phyloP scores from a whole-genome alignment of 2,888 invertebrate species.

The Tipula helvola region DNA sequence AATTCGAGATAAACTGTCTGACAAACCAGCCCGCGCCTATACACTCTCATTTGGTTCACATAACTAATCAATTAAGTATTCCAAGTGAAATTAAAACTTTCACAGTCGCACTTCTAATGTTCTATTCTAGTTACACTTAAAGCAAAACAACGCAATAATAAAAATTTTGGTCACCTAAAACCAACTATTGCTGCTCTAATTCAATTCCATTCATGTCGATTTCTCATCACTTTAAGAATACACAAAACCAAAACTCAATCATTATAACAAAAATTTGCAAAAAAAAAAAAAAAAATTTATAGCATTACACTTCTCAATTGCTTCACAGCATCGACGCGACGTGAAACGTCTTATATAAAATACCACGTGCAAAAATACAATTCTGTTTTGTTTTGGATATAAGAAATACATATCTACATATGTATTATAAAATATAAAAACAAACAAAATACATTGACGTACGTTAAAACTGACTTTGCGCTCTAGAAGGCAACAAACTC shows the following conservation, averaged over 20 bases:
- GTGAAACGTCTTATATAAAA: background rate
- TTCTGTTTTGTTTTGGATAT: background rate
- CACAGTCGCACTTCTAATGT: background rate
- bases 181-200: background rate
- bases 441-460: background rate
- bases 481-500: background rate
- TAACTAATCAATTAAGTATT: background rate
- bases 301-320: background rate
- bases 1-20: background rate
- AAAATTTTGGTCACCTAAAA: background rate
- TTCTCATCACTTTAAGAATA: background rate
- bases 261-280: background rate
- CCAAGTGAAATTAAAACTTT: background rate
- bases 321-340: background rate
- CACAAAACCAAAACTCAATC: background rate
- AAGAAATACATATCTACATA: background rate
- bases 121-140: background rate
- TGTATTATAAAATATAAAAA: background rate
- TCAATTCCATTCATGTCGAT: background rate
- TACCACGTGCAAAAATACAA: background rate
- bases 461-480: background rate
- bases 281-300: background rate
- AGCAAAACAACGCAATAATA: background rate
- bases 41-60: background rate
- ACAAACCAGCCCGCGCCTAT: too few relatives aligned